Evolutionary conservation across 2,888 invertebrate genomes (phyloP).

Genomic region (Actias luna): DNA sequence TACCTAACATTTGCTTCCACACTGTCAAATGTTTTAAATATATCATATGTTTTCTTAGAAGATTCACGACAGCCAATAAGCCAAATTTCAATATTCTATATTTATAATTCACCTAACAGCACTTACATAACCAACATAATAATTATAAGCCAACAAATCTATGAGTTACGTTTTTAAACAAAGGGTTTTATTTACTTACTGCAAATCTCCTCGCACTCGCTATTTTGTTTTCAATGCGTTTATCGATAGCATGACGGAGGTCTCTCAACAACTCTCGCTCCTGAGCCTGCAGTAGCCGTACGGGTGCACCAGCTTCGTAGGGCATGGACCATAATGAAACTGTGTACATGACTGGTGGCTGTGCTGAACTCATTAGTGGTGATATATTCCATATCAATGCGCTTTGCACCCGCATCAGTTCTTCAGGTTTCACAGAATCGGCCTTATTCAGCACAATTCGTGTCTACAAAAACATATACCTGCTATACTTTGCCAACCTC

Average conservation of each 20-base stretch:
- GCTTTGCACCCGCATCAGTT: constrained; percentile 95
- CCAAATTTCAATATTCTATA: too few relatives aligned
- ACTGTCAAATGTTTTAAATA: too few relatives aligned
- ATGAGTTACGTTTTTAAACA: background rate
- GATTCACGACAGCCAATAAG: too few relatives aligned
- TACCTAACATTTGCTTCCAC: too few relatives aligned
- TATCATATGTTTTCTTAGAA: too few relatives aligned
- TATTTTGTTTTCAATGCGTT: constrained; percentile 96
- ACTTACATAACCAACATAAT: too few relatives aligned
- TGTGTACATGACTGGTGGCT: constrained; percentile 96
- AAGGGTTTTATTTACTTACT: constrained; percentile 79
- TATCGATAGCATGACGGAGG: constrained; percentile 91
- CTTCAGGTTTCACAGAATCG: constrained; percentile 95
- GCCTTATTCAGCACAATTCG: constrained; percentile 97
- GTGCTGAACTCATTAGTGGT: constrained; percentile 96
- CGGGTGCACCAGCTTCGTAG: constrained; percentile 90
- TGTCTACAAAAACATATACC: constrained; percentile 78
- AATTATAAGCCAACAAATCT: too few relatives aligned
- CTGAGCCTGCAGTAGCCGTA: constrained; percentile 91
- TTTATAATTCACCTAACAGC: too few relatives aligned
- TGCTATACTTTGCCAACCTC: background rate
- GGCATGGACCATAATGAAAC: constrained; percentile 94
- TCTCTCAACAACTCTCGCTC: constrained; percentile 94
- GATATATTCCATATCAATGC: constrained; percentile 98
- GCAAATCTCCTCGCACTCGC: constrained; percentile 97